phyloP scores from a whole-genome alignment of 2,113 vertebrate species.

The Eupsittula cactorum region DNA sequence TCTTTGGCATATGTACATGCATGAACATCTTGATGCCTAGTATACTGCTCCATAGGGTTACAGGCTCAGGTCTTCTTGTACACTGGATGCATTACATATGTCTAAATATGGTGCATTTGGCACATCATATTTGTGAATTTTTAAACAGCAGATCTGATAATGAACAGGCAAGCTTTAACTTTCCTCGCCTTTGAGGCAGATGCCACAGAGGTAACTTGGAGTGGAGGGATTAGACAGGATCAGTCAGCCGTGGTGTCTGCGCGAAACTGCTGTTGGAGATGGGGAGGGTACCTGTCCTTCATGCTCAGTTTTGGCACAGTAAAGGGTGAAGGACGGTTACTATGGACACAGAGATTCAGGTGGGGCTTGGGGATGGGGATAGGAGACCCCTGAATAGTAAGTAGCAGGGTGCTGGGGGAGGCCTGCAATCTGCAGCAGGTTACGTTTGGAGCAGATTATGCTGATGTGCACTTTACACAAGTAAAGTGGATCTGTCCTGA shows the following conservation, averaged over 20 bases:
- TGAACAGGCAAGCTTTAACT: not conserved
- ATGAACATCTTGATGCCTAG: not conserved
- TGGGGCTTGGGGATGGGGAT: not conserved
- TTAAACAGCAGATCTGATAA: not conserved
- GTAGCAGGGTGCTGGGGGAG: not conserved
- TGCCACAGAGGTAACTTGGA: not conserved
- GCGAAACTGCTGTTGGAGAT: not conserved
- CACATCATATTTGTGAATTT: not conserved
- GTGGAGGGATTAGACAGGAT: not conserved
- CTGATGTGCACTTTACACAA: not conserved
- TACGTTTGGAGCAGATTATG: not conserved
- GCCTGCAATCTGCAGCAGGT: not conserved
- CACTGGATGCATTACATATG: not conserved
- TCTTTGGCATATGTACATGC: not conserved
- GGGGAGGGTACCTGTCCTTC: not conserved
- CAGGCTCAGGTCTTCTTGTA: not conserved
- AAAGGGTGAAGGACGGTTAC: not conserved
- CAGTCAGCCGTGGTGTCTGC: not conserved
- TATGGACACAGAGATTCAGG: not conserved
- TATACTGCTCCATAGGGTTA: not conserved
- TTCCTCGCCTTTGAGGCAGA: not conserved
- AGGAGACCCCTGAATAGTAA: not conserved
- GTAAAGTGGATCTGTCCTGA: not conserved
- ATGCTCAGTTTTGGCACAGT: not conserved
- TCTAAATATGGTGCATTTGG: not conserved